A percentile compares a stretch with the other conserved stretches of the same genome.
Conservation (phyloP, 2,888 invertebrate genomes). For the Halictus ligatus region DNA sequence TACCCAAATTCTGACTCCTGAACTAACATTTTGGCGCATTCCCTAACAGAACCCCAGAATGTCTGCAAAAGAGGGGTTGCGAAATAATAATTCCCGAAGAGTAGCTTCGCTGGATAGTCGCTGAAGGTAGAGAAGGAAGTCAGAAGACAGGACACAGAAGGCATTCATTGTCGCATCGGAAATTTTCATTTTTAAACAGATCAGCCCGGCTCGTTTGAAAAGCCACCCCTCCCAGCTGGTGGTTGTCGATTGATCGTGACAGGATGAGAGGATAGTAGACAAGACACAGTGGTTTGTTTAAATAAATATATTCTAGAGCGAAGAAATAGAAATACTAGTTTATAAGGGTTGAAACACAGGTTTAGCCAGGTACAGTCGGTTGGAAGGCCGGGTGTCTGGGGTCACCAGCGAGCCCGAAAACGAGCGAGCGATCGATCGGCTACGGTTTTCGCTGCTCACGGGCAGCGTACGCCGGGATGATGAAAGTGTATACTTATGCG, state of each 20-base stretch:
- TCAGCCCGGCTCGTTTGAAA: neutral
- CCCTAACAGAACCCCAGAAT: neutral
- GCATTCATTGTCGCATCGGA: neutral
- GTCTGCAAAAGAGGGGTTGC: neutral
- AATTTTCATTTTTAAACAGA: neutral
- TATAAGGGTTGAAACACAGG: constrained; percentile 12
- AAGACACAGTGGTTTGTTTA: constrained; percentile 25
- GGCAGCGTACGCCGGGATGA: neutral
- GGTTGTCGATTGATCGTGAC: neutral
- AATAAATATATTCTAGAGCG: constrained; percentile 30
- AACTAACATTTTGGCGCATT: neutral
- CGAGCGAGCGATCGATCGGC: neutral
- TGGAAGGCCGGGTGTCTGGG: neutral
- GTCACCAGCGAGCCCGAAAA: constrained; percentile 12
- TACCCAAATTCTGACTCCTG: neutral
- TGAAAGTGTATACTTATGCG: constrained; percentile 6
- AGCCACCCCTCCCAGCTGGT: neutral
- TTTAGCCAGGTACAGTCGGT: constrained; percentile 4
- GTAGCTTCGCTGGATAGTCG: neutral
- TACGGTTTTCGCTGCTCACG: neutral
- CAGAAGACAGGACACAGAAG: neutral
- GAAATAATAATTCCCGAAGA: neutral
- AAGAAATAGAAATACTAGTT: constrained; percentile 15
- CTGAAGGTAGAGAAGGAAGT: neutral
- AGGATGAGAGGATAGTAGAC: constrained; percentile 3